Base-by-base conservation (phyloP, 53 echinoderm and acorn worm genomes). In the Holothuria leucospilota region DNA sequence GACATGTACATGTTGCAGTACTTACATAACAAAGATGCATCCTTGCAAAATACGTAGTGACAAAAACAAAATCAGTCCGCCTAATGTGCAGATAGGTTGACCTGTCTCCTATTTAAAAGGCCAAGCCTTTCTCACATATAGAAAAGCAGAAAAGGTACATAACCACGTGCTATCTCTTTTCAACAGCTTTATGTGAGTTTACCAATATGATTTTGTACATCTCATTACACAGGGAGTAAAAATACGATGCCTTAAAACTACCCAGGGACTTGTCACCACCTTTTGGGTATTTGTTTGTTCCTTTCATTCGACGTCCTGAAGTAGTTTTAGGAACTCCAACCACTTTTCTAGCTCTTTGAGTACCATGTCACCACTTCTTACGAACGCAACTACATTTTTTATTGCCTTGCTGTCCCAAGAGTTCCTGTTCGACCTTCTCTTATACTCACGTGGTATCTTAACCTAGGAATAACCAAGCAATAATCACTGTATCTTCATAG, bases 391-490 rank as follows among this genome's bases (percentile, higher is more conserved):
- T 16, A 20, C 71, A 71, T 71, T 71, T 16, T 71, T 34, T 15
- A 71, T 39, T n/a, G 39, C 16, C 71, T 71, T 38, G 71, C 71
- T 71, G 40, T 71, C 71, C 71, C 71, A 71, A 39, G 71, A 39
- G 14, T 71, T 71, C 18, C 41, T 34, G 40, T 18, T 71, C 11
- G 71, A 71, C 40, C 40, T 71, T 71, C 71, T 71, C 40, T 71
- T 71, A 23, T 39, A 71, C 15, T 71, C 40, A 8, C 41, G 71
- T 15, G 71, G 71, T 46, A 71, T 69, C 46, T 34, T 15, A 15
- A 24, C 40, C 46, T 12, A 21, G 46, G 18, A 71, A 71, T 68
- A 26, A 68, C n/a, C 20, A 68, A 20, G n/a, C 21, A 23, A 68
- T 24, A 26, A 68, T 6, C 15, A 68, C 40, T 40, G 40, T 40